Evolutionary conservation across 2,113 vertebrate genomes (phyloP).

Genomic region (Aythya baeri): DNA sequence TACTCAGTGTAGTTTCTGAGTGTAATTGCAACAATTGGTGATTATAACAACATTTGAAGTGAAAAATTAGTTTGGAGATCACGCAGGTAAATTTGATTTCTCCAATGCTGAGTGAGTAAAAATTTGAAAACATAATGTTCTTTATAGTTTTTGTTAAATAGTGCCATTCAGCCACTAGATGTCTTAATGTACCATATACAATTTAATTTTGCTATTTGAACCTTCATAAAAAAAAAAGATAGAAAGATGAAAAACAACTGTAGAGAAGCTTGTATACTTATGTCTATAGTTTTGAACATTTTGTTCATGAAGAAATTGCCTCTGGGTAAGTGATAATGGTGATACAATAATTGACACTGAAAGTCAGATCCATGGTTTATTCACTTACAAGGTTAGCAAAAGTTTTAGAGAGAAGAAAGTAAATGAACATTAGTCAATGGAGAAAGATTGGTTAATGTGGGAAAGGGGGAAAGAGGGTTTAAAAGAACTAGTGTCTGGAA

Average conservation of each 20-base stretch:
- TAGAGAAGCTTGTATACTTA: not conserved
- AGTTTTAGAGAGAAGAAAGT: not conserved
- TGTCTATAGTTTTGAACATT: not conserved
- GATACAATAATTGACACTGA: not conserved
- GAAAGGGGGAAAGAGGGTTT: not conserved
- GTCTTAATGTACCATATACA: not conserved
- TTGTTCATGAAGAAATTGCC: not conserved
- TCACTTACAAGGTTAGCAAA: not conserved
- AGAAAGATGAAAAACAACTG: not conserved
- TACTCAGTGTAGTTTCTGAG: not conserved
- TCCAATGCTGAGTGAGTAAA: not conserved
- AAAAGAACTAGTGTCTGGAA: slow-evolving; percentile 67
- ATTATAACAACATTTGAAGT: not conserved
- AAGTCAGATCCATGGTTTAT: not conserved
- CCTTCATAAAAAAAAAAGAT: not conserved
- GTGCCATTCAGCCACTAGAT: slow-evolving; percentile 25
- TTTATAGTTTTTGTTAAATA: not conserved
- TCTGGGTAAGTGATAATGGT: not conserved
- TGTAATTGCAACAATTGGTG: not conserved
- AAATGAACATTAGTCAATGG: not conserved
- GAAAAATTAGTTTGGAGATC: not conserved
- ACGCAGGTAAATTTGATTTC: not conserved
- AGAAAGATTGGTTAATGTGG: not conserved
- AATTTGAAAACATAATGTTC: not conserved
- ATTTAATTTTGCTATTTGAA: not conserved